A percentile compares a stretch with the other conserved stretches of the same genome.
Conservation (phyloP, 2,888 invertebrate genomes). For the Apodemia mormo region DNA sequence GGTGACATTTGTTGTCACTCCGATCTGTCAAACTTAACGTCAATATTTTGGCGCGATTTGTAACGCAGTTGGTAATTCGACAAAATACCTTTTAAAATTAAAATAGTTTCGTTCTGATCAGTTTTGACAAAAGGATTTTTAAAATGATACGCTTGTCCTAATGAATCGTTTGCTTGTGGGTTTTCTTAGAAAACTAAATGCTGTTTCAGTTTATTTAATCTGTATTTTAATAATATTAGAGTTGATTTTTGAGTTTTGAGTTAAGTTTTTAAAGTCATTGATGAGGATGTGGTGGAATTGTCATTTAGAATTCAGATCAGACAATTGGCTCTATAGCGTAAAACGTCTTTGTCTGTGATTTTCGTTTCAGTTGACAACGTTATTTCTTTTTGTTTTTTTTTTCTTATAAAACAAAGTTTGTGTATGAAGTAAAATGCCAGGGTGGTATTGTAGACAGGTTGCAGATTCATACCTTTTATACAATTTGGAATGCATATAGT, state of each 20-base stretch:
- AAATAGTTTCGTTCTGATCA: slow-evolving; percentile 8
- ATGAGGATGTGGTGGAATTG: slow-evolving; percentile 19
- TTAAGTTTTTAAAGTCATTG: slow-evolving; percentile 2
- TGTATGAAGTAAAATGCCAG: too few relatives aligned
- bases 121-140: slow-evolving; percentile 8
- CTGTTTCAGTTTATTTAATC: not conserved
- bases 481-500: too few relatives aligned
- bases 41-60: slow-evolving; percentile 71
- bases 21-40: slow-evolving; percentile 47
- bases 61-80: slow-evolving; percentile 58
- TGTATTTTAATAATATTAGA: slow-evolving; percentile 6
- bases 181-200: slow-evolving; percentile 5
- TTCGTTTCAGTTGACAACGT: slow-evolving; percentile 11
- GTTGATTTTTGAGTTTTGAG: slow-evolving; percentile 2
- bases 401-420: too few relatives aligned
- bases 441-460: too few relatives aligned
- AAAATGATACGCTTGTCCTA: slow-evolving; percentile 16
- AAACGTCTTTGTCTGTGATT: slow-evolving; percentile 12
- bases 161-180: slow-evolving; percentile 16
- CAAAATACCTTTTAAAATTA: slow-evolving; percentile 6
- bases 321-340: slow-evolving; percentile 14
- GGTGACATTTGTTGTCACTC: slow-evolving; percentile 41
- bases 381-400: not conserved
- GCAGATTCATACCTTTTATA: too few relatives aligned
- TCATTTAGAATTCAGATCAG: slow-evolving; percentile 11